Evolutionary conservation across 2,888 invertebrate genomes (phyloP), one percentile per base, ranked within the genome.

Genomic region (Drosophila gaucha): DNA sequence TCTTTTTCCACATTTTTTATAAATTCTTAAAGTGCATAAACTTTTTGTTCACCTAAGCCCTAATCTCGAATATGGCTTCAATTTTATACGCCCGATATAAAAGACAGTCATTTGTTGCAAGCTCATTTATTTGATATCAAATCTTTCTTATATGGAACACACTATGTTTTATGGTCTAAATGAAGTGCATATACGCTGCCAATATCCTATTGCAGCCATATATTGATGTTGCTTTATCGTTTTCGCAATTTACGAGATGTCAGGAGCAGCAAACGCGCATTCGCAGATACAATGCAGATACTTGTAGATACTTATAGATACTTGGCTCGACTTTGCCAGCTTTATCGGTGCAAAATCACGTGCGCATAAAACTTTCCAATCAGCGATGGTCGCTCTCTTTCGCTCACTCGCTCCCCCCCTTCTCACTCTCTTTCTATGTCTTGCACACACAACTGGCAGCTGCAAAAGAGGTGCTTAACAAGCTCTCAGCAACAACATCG

Each of bases 281-380:
- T 69, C 55, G 55, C 49, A 54, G 51, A 46, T 55, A 51, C 52
- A 57, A 59, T 43, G 38, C 44, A 33, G 47, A 57, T 52, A 64
- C 51, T 56, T 41, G 35, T 8, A 49, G 46, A 56, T 46, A 31
- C 46, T 46, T 46, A 31, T 14, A 20, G 46, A 47, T 65, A 51
- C 52, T 60, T 57, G 43, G 51, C 47, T 55, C 47, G 54, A 64
- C 68, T 60, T 67, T 50, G 62, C 80, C 50, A 31, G 39, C 54
- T 69, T 78, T 79, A 80, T 82, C 76, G 68, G 56, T 73, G 71
- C 56, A 78, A 72, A 83, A 83, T 83, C 83, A 83, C 83, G 83
- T 83, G 86, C 86, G 80, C 83, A 86, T 80, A 83, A 83, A 83
- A 86, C 86, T 86, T 86, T 83, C 80, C 83, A 86, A 86, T 86